Evolutionary conservation across 2,797 vertebrate genomes (phyloP), one percentile per base, ranked within the genome.

Genomic region (Poliocrania exsul): DNA sequence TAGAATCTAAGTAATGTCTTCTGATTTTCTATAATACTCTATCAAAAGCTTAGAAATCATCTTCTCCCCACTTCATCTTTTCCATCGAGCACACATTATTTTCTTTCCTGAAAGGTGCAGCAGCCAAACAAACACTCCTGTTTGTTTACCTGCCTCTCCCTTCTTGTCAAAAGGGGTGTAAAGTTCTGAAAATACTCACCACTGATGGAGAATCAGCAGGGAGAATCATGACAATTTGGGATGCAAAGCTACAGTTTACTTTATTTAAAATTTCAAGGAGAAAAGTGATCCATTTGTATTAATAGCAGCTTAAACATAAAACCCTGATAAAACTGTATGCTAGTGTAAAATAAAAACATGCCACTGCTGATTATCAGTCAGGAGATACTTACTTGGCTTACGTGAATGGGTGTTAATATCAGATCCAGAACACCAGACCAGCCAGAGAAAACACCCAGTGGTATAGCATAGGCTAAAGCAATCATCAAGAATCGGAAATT

Each of bases 401-500:
- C 98, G 56, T 99, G 98, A 69, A 98, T 98, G 21, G 99, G 99
- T 9, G 99, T 99, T 82, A 99, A 97, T 97, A 99, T 98, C 98
- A 99, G 98, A 97, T 99, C 99, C 92, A 99, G 97, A 83, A 99
- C 99, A 85, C 99, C 99, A 16, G 98, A 97, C 99, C 99, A 99
- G 92, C 99, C 99, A 19, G 99, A 98, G 57, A 99, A 98, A 93
- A 99, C 98, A 87, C 99, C 99, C 65, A 99, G 98, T 44, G 99
- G 99, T 95, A 99, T 98, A 1, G 99, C 98, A 91, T 99, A 99
- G 42, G 99, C 99, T 97, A 99, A 96, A 8, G 98, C 99, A 72
- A 99, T 98, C 99, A 99, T 99, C 98, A 99, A 97, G 98, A 99
- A 99, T 53, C 99, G 98, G 93, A 98, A 96, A 95, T 99, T 99